phyloP scores from a whole-genome alignment of 1,140 invertebrate genomes.

The Drosophila aff. region DNA sequence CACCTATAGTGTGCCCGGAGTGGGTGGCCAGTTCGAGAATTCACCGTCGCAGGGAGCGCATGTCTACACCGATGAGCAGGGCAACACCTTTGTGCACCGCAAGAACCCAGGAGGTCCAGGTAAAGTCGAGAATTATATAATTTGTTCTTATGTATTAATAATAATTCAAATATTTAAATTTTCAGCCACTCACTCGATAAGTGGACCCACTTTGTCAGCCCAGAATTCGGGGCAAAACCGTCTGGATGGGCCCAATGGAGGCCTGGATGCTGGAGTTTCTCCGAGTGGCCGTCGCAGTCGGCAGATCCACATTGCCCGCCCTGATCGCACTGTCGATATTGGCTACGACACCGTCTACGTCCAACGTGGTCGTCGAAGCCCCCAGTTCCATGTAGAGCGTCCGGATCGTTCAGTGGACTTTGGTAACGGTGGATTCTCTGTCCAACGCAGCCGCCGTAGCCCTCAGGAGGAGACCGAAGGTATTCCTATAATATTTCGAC shows the following conservation, averaged over 20 bases:
- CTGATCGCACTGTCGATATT: constrained; percentile 19
- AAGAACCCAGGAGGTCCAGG: constrained; percentile 30
- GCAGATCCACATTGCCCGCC: constrained; percentile 21
- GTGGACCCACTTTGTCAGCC: constrained; percentile 38
- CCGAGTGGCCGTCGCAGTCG: constrained; percentile 6
- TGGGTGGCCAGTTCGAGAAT: constrained; percentile 52
- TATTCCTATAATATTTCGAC: background rate
- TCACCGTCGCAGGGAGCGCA: constrained; percentile 29
- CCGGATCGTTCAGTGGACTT: constrained; percentile 23
- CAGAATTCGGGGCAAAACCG: constrained; percentile 9
- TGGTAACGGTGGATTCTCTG: constrained; percentile 7
- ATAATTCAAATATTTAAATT: background rate
- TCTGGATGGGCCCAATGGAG: background rate
- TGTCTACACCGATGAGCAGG: constrained; percentile 49
- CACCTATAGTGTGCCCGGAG: constrained; percentile 48
- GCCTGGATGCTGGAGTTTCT: background rate
- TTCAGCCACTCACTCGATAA: constrained; percentile 41
- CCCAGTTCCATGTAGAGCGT: constrained; percentile 9
- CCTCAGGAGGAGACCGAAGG: constrained; percentile 2
- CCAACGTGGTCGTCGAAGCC: constrained; percentile 6
- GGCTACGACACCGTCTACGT: constrained; percentile 17
- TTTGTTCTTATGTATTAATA: background rate
- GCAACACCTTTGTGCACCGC: constrained; percentile 52
- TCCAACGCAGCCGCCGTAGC: constrained; percentile 32
- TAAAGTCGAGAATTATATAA: background rate